Base-by-base conservation (phyloP, 1,140 invertebrate genomes). In the Drosophila saltans region DNA sequence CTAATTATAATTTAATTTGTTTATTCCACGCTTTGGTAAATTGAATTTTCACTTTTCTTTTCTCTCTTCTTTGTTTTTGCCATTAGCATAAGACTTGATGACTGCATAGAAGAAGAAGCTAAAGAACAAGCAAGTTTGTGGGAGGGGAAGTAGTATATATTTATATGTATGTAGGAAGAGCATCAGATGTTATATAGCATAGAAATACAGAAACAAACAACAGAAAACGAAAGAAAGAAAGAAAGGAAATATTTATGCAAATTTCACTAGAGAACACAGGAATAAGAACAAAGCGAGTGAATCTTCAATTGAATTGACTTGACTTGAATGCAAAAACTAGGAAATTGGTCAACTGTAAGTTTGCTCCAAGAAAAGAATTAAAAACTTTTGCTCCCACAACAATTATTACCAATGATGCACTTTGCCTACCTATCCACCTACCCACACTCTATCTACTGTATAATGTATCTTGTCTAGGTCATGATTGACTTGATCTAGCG, bases 1-100 rank as follows among this genome's bases (percentile, higher is more conserved):
- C 62, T 81, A 78, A 84, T 84, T 85, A 74, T 66, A 75, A 69
- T 69, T 86, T 72, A 81, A 86, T 84, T 86, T 78, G 67, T 78
- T 81, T 81, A 66, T 68, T 81, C 24, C 58, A 62, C 74, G 61
- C 39, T 58, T 48, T 59, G 26, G 24, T 30, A 70, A 70, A 80
- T 73, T 80, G 69, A 80, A 71, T 81, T 83, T 84, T 62, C 72
- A 73, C 66, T 80, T 82, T 69, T 48, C 45, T 26, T 33, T 36
- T 33, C 24, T 40, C 26, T 39, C 21, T 52, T 52, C 45, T 52
- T 52, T 70, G 75, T 70, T 77, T 69, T 59, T 72, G 72, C 68
- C 59, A 78, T 78, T 78, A 66, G 67, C 75, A 78, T 77, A 76
- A 76, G 33, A 61, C 56, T 55, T 39, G 30, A 30, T 26, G 43